These are phyloP conservation scores for Dolichallabes microphthalmus DNA, from an alignment of 2,113 vertebrate species.

Conservation along the genomic window DNA sequence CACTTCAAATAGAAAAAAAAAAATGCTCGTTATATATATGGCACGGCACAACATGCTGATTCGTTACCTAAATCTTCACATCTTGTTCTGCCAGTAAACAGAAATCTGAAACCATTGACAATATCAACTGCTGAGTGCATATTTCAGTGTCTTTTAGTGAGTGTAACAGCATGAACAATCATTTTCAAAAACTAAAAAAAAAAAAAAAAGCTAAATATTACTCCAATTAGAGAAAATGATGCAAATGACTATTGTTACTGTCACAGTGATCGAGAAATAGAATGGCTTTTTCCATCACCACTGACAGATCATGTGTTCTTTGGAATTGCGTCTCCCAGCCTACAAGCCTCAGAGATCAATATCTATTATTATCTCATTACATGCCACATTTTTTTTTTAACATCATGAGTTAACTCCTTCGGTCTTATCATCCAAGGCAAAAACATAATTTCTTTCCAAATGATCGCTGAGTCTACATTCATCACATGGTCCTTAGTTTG, in stretches of 20 bases:
- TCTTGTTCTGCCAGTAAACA: slow-evolving; percentile 60
- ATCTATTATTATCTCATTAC: slow-evolving; percentile 31
- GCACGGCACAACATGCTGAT: slow-evolving; percentile 59
- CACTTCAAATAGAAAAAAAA: slow-evolving; percentile 50
- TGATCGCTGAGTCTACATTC: slow-evolving; percentile 3
- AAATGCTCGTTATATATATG: slow-evolving; percentile 71
- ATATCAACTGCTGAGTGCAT: background rate
- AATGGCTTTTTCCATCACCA: background rate
- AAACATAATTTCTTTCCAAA: slow-evolving; percentile 5
- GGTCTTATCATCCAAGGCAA: slow-evolving; percentile 9
- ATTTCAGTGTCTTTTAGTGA: background rate
- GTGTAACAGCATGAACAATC: background rate
- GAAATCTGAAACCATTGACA: slow-evolving; percentile 22
- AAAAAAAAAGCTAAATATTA: background rate
- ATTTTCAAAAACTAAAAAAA: background rate
- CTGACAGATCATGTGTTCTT: background rate
- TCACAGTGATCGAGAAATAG: background rate
- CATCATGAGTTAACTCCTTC: slow-evolving; percentile 2
- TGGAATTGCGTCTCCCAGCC: background rate
- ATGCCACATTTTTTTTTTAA: background rate
- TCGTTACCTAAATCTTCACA: slow-evolving; percentile 68
- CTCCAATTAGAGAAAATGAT: background rate
- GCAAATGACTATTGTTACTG: background rate
- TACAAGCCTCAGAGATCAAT: slow-evolving; percentile 20
- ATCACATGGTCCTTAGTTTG: background rate